Percentiles rank a stretch among this genome's conserved stretches.
phyloP scores from a whole-genome alignment of 2,113 vertebrate species.

The Paradisaea rubra region DNA sequence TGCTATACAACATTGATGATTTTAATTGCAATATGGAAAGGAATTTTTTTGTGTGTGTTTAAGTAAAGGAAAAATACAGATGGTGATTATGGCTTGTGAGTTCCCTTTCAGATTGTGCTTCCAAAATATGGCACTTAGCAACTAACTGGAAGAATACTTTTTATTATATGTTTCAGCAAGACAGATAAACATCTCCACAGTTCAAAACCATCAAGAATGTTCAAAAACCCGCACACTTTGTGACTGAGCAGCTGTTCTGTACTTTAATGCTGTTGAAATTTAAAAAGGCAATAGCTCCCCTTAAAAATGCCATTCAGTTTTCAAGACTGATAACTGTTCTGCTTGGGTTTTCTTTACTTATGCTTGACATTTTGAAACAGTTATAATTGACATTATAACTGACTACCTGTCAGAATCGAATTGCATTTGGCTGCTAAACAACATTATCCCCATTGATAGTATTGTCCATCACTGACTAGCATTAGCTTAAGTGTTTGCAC shows the following conservation, averaged over 20 bases:
- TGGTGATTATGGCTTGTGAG: conserved; percentile 12
- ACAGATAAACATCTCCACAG: conserved; percentile 16
- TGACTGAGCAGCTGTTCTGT: not conserved
- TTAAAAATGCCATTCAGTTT: conserved; percentile 37
- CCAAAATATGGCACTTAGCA: conserved; percentile 37
- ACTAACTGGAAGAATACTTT: conserved; percentile 11
- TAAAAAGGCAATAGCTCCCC: not conserved
- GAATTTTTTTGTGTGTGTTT: not conserved
- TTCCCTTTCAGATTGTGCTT: conserved; percentile 25
- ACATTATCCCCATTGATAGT: not conserved
- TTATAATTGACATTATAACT: conserved; percentile 21
- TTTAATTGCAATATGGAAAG: conserved; percentile 43
- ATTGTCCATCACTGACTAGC: conserved; percentile 1
- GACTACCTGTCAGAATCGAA: not conserved
- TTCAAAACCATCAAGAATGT: not conserved
- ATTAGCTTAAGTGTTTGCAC: not conserved
- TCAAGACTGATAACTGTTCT: not conserved
- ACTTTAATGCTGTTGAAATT: conserved; percentile 5
- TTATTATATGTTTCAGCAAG: conserved; percentile 21
- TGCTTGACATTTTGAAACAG: conserved; percentile 24
- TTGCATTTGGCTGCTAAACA: conserved; percentile 1
- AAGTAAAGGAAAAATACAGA: conserved; percentile 50
- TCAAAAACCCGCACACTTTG: not conserved
- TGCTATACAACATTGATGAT: not conserved
- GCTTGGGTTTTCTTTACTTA: conserved; percentile 22